Evolutionary conservation across 2,888 invertebrate species (phyloP), one percentile per base, ranked within the genome.

Genomic region (Cactoblastis cactorum): DNA sequence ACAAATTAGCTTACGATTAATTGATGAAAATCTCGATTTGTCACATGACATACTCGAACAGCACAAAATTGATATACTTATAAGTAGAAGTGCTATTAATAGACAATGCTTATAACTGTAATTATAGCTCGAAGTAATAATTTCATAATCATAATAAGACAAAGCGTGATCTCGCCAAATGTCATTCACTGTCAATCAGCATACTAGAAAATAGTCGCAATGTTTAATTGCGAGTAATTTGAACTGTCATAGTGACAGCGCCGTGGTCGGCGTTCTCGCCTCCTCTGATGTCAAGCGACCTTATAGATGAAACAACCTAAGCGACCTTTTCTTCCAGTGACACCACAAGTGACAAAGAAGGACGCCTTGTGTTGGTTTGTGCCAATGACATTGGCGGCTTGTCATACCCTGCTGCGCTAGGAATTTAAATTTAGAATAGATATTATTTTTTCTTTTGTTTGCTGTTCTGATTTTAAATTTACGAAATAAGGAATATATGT

Each of bases 161-260:
- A 41, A 38, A 32, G 22, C 49, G 14, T 49, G 33, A 43, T 22
- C 43, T 17, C 52, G 55, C 54, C 50, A 72, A 68, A 79, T 80
- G 77, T 70, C 72, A 69, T 55, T 51, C 55, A 55, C 57, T 60
- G 56, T 64, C 65, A 70, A 63, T 72, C 67, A 69, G 14, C 52
- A 51, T n/a, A n/a, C n/a, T n/a, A n/a, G 17, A 15, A 68, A 66
- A 57, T 62, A 71, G 71, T 69, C 66, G 74, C 71, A 74, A 71
- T 61, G 66, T 74, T 71, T 75, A 73, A 75, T 79, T 73, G 76
- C 64, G 67, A 37, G 63, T 71, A 72, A 77, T 75, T 71, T 67
- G 66, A 65, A 60, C 70, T 72, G 78, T 80, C 77, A 76, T 63
- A 66, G 28, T 34, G 49, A 41, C 41, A 55, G 47, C 50, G 24